phyloP scores from a whole-genome alignment of 2,797 vertebrate species.

The Poeciliopsis presidionis region DNA sequence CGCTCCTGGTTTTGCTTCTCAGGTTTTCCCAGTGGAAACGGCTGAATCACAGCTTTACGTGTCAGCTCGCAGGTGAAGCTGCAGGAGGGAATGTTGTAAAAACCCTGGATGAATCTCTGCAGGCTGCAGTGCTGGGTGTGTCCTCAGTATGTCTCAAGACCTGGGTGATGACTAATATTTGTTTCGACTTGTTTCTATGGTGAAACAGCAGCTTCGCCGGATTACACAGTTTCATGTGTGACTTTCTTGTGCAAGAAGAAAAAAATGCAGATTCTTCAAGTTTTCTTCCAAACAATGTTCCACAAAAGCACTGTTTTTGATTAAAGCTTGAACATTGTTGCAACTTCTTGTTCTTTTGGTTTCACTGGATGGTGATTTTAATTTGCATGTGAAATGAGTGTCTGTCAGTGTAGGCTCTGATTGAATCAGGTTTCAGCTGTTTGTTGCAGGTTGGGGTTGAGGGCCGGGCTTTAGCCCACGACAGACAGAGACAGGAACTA shows the following conservation, averaged over 20 bases:
- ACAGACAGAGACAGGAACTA: conserved; percentile 67
- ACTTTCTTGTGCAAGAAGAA: neutral
- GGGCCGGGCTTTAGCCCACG: conserved; percentile 53
- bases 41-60: conserved; percentile 9
- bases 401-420: neutral
- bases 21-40: neutral
- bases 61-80: neutral
- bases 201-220: neutral
- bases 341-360: neutral
- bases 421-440: conserved; percentile 30
- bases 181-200: conserved; percentile 35
- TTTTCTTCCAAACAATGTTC: neutral
- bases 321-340: neutral
- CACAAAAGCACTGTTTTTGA: neutral
- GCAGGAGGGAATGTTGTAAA: neutral
- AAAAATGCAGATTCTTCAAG: neutral
- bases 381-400: neutral
- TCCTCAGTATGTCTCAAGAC: neutral
- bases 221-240: neutral
- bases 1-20: neutral
- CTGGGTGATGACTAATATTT: conserved; percentile 9
- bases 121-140: conserved; percentile 8
- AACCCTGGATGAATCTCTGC: neutral
- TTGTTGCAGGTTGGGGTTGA: conserved; percentile 16
- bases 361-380: neutral